Evolutionary conservation across 2,797 vertebrate genomes (phyloP).

Genomic region (Malurus splendens): DNA sequence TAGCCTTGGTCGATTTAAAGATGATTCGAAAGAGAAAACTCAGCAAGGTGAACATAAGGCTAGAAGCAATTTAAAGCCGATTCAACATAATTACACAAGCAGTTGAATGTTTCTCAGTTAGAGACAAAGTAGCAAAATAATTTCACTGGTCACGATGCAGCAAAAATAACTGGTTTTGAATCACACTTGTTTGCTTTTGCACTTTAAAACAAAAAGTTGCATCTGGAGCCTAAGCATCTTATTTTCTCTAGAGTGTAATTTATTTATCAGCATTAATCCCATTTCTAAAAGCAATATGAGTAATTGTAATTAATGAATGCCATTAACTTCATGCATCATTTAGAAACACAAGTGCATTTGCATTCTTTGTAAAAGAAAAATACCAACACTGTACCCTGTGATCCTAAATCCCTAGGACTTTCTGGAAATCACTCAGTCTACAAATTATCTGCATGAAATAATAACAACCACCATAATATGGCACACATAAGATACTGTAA

Average conservation of each 20-base stretch:
- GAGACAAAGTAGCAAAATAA: neutral
- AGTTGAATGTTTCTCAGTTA: neutral
- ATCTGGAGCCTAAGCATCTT: rapidly evolving
- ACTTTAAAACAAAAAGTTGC: neutral
- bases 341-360: neutral
- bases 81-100: neutral
- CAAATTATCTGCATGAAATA: neutral
- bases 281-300: neutral
- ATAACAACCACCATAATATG: neutral
- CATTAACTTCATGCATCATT: neutral
- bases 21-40: neutral
- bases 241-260: neutral
- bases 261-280: neutral
- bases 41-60: neutral
- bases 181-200: neutral
- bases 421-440: neutral
- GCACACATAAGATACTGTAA: neutral
- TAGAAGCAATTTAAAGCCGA: neutral
- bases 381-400: neutral
- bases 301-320: neutral
- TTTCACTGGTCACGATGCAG: neutral
- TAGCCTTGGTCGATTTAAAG: neutral
- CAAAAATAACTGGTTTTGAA: neutral
- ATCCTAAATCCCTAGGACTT: neutral
- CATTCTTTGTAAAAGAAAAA: neutral